Conservation (phyloP, 2,888 invertebrate genomes). For the Carterocephalus palaemon region DNA sequence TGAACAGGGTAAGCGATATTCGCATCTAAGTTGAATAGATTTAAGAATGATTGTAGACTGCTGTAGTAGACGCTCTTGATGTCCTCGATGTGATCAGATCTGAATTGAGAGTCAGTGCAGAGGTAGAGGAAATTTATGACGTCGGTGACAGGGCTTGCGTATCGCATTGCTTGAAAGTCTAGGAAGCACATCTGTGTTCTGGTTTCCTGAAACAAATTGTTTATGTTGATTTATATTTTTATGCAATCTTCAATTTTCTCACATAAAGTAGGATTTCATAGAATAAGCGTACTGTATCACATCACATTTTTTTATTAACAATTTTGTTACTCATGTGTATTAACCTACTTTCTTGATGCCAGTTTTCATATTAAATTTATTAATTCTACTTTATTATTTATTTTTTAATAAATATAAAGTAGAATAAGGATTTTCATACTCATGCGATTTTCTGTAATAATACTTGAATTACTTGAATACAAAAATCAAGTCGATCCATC, state of each 20-base stretch:
- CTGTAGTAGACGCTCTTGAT: conserved; percentile 51
- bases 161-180: conserved; percentile 65
- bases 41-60: conserved; percentile 46
- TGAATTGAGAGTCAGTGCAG: conserved; percentile 56
- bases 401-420: no score
- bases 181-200: conserved; percentile 52
- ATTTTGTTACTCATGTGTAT: no score
- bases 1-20: conserved; percentile 46
- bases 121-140: conserved; percentile 57
- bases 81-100: conserved; percentile 47
- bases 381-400: no score
- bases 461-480: no score
- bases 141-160: conserved; percentile 58
- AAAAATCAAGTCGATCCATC: no score
- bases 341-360: no score
- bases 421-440: no score
- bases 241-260: neutral
- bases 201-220: conserved; percentile 45
- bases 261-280: neutral
- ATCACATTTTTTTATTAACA: no score
- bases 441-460: no score
- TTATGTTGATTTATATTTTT: neutral
- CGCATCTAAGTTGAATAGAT: conserved; percentile 45
- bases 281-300: no score
- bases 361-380: no score